Conservation (phyloP, 2,888 invertebrate species). For the Fragum whitleyi region DNA sequence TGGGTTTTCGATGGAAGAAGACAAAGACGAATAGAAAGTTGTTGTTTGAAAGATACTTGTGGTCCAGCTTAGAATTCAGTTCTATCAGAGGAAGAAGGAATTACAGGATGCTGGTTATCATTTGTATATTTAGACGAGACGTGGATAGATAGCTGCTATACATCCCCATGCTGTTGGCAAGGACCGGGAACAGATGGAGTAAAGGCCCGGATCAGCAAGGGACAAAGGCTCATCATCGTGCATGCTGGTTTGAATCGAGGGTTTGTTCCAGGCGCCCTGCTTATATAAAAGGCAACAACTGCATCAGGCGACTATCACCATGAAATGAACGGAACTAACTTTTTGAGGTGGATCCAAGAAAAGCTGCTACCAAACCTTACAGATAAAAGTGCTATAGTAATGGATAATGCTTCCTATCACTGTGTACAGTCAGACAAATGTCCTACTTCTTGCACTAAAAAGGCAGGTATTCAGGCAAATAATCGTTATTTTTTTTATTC, state of each 20-base stretch:
- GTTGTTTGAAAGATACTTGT: conserved; percentile 15
- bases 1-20: conserved; percentile 35
- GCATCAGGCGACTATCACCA: conserved; percentile 19
- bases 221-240: conserved; percentile 38
- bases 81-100: conserved; percentile 32
- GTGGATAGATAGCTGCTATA: conserved; percentile 38
- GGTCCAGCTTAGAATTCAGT: conserved; percentile 5
- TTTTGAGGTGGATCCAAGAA: too few species aligned
- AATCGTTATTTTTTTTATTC: not conserved
- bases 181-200: too few species aligned
- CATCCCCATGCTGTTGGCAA: not conserved
- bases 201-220: not conserved
- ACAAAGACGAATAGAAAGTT: too few species aligned
- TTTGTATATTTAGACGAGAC: conserved; percentile 47
- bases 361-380: too few species aligned
- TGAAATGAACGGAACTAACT: conserved; percentile 23
- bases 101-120: too few species aligned
- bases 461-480: conserved; percentile 27
- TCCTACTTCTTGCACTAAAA: not conserved
- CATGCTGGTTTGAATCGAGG: conserved; percentile 26
- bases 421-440: too few species aligned
- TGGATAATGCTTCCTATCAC: too few species aligned
- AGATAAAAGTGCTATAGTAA: too few species aligned
- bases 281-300: conserved; percentile 10
- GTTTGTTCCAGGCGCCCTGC: conserved; percentile 20